Evolutionary conservation across 2,888 invertebrate genomes (phyloP).

Genomic region (Pachycephus smyrnensis): DNA sequence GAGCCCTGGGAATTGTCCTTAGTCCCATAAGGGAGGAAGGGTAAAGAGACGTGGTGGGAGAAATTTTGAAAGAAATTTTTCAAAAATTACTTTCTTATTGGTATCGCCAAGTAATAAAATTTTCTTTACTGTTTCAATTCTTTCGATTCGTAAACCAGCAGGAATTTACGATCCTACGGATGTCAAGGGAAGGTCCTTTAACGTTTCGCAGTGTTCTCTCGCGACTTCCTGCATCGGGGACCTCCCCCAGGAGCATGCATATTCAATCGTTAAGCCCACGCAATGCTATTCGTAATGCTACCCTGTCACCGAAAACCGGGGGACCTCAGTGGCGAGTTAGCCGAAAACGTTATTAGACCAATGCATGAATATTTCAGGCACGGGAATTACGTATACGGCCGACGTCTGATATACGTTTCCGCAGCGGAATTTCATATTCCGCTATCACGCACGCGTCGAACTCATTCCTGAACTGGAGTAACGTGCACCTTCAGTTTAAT

Average conservation of each 20-base stretch:
- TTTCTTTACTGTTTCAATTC: neutral
- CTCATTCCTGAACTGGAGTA: neutral
- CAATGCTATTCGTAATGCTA: neutral
- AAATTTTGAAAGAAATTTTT: neutral
- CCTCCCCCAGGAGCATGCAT: conserved; percentile 15
- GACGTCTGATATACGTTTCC: neutral
- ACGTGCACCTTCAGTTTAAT: neutral
- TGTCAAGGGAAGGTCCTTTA: neutral
- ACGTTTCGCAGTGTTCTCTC: conserved; percentile 6
- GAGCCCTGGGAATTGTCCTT: neutral
- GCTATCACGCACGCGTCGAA: neutral
- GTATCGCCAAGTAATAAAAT: neutral
- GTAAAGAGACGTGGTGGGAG: neutral
- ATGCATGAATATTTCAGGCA: conserved; percentile 3
- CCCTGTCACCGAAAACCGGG: neutral
- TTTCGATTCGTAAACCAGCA: neutral
- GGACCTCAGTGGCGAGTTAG: neutral
- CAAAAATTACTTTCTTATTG: neutral
- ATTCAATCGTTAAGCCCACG: conserved; percentile 13
- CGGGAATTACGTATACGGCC: neutral
- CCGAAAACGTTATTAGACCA: conserved; percentile 7
- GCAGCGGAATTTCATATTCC: neutral
- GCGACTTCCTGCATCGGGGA: conserved; percentile 13
- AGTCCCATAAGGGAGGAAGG: neutral
- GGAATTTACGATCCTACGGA: neutral